Base-by-base conservation (phyloP, 2,113 vertebrate genomes). In the Eublepharis macularius region DNA sequence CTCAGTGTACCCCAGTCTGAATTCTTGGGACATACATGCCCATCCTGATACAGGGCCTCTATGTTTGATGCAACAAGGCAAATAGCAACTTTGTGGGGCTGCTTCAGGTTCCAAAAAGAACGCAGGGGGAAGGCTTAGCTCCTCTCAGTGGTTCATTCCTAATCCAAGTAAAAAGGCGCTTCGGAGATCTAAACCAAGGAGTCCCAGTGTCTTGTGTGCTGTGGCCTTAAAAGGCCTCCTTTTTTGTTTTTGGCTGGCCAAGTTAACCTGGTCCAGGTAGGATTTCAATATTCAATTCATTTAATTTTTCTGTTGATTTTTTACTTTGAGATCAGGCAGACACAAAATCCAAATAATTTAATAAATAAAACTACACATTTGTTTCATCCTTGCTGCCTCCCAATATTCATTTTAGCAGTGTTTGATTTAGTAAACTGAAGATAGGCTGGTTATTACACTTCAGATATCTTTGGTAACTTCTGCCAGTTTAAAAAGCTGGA, bases 351-450 rank as follows among this genome's bases (percentile, higher is more conserved):
- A 63, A 63, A 63, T 63, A 63, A 26, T 63, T 60, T 63, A 21
- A 60, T 60, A 60, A 26, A 60, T 26, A 60, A 63, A 63, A 29
- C 26, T 57, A 39, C 39, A 36, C 13, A 5, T n/a, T 47, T 83
- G 4, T 21, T 51, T 32, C 4, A 51, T 39, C 8, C 14, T 9
- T 68, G 16, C 4, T 66, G 17, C 43, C 82, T 87, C 74, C 80
- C 66, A 41, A n/a, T 24, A n/a, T 36, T 81, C 87, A 32, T 90
- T 68, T 82, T 91, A 43, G 36, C 63, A 5, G 2, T 9, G 26
- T 47, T n/a, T 34, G 1, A 82, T 80, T 63, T 16, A 81, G 10
- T 81, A 87, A 85, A 90, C 43, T 26, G 87, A 76, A 83, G 9
- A 24, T 13, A 82, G 26, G 45, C 19, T 74, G 68, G 70, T 81